Base-by-base conservation (phyloP, 2,113 vertebrate species). In the Coturnix japonica region DNA sequence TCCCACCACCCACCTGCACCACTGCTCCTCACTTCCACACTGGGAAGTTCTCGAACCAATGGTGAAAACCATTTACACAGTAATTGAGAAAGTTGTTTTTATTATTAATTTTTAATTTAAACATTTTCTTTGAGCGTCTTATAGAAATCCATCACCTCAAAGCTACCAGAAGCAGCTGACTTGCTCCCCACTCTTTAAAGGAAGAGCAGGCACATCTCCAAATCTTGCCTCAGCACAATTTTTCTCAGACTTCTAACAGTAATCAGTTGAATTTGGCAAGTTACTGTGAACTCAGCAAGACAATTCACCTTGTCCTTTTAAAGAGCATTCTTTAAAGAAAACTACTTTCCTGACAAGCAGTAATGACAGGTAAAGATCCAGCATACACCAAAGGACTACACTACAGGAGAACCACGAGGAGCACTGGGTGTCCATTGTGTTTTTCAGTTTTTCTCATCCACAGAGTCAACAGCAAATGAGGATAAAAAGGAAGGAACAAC, bases 41-140 rank as follows among this genome's bases (percentile, higher is more conserved):
- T 71, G 51, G 81, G 37, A 72, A 64, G 26, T 51, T 76, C 54
- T 56, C 77, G n/a, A 89, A 73, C 17, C 63, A 83, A 54, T 28
- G 13, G 26, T 35, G 22, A 81, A 76, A 87, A 77, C 28, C 1
- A 71, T 79, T 91, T 87, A 63, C 69, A 89, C 63, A 59, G 37
- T 57, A 70, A 81, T 91, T 95, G 73, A 89, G 69, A 90, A 85
- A 88, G 5, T 43, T 44, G 4, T 33, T 87, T 30, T 63, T 73
- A 22, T 47, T 47, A 11, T 47, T 47, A 22, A 20, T 60, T 71
- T 8, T 97, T 97, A 97, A 97, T 97, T 97, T 96, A 97, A 97
- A 96, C 90, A 76, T 93, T 96, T 87, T 81, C 77, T 95, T 91
- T 95, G 78, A 94, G 86, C 89, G 83, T 49, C 84, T 92, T 90